Conservation (phyloP, 2,113 vertebrate genomes). For the Fukomys damarensis region DNA sequence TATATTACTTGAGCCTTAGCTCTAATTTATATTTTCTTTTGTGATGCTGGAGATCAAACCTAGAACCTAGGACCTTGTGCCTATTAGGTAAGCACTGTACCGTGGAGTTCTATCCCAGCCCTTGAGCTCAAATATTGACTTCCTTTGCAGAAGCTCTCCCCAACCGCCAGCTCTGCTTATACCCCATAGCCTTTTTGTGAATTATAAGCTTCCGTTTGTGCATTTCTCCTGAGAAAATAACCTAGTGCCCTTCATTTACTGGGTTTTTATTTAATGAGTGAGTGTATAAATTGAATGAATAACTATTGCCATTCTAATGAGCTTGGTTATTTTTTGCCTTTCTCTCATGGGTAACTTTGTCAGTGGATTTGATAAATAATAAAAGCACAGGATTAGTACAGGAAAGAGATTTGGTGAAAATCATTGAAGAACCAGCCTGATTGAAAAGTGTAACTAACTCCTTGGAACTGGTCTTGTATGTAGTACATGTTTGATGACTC, state of each 20-base stretch:
- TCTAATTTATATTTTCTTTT: not conserved
- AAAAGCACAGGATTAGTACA: not conserved
- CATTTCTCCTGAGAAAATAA: not conserved
- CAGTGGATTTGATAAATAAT: not conserved
- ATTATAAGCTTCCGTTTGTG: not conserved
- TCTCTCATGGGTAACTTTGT: not conserved
- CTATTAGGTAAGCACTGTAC: not conserved
- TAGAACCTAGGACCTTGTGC: not conserved
- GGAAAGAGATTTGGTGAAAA: not conserved
- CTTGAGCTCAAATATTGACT: slow-evolving; percentile 9
- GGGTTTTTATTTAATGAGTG: not conserved
- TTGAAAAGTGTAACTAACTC: not conserved
- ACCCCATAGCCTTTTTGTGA: not conserved
- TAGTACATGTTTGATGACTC: not conserved
- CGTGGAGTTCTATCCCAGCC: not conserved
- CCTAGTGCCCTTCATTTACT: not conserved
- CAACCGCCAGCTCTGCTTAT: not conserved
- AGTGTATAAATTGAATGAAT: not conserved
- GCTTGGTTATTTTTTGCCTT: not conserved
- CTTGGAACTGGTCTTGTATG: not conserved
- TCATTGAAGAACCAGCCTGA: not conserved
- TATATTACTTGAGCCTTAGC: not conserved
- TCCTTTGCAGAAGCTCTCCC: not conserved
- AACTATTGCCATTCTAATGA: not conserved
- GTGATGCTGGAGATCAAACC: not conserved